phyloP scores from a whole-genome alignment of 1,140 invertebrate species.

The Drosophila ohnishii region DNA sequence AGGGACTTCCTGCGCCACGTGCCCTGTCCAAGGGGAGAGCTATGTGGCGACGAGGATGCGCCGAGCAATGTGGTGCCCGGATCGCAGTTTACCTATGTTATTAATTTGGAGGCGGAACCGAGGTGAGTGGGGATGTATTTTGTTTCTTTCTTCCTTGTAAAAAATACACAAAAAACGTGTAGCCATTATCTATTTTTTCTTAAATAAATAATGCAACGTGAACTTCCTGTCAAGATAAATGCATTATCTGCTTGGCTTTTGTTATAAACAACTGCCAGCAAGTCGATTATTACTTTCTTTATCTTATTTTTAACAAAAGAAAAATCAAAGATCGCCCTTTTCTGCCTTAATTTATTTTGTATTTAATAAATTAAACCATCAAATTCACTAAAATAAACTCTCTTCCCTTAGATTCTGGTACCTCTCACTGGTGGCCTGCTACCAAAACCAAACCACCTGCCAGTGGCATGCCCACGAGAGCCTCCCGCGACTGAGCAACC shows the following conservation, averaged over 20 bases:
- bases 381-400: neutral
- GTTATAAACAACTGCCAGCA: neutral
- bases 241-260: constrained; percentile 1
- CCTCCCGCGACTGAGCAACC: constrained; percentile 60
- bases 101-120: constrained; percentile 93
- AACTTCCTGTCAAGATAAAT: constrained; percentile 1
- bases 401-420: constrained; percentile 93
- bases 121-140: constrained; percentile 85
- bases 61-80: constrained; percentile 92
- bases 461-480: constrained; percentile 90
- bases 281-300: neutral
- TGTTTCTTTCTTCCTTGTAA: neutral
- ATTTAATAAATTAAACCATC: too few species aligned
- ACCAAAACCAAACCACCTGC: constrained; percentile 90
- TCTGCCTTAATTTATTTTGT: rapidly evolving
- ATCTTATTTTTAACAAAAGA: neutral
- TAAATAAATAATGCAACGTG: neutral
- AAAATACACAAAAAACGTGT: neutral
- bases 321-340: too few species aligned
- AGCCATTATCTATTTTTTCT: neutral
- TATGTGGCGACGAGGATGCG: constrained; percentile 95
- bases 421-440: constrained; percentile 96
- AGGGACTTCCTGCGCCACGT: constrained; percentile 94
- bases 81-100: constrained; percentile 96
- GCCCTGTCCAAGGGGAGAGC: constrained; percentile 90